phyloP scores from a whole-genome alignment of 2,888 invertebrate genomes.

The Autographa pulchrina region DNA sequence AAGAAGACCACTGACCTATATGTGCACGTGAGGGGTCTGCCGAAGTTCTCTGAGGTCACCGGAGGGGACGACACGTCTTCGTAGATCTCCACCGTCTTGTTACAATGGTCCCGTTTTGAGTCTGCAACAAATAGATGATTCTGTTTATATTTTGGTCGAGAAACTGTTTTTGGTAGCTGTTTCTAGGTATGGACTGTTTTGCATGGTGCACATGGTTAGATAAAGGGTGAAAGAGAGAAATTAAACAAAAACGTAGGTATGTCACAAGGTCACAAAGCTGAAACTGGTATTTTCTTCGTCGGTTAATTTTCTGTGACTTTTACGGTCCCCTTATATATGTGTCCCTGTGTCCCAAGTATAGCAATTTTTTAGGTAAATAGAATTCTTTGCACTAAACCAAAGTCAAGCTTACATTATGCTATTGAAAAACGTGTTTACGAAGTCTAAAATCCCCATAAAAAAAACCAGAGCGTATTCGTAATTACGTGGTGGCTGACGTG shows the following conservation, averaged over 20 bases:
- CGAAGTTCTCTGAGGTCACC: slow-evolving; percentile 94
- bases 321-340: too few relatives aligned
- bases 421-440: slow-evolving; percentile 23
- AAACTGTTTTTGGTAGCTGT: not conserved
- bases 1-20: slow-evolving; percentile 86
- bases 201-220: not conserved
- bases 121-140: slow-evolving; percentile 78
- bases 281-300: too few relatives aligned
- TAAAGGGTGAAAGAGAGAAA: too few relatives aligned
- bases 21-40: slow-evolving; percentile 96
- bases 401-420: slow-evolving; percentile 8
- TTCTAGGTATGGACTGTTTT: too few relatives aligned
- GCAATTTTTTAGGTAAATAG: too few relatives aligned
- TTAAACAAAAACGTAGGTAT: too few relatives aligned
- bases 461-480: slow-evolving; percentile 37
- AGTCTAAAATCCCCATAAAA: slow-evolving; percentile 35
- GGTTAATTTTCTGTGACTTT: too few relatives aligned
- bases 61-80: slow-evolving; percentile 97
- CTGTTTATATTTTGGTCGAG: not conserved
- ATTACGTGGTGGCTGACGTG: slow-evolving; percentile 32
- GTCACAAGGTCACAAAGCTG: too few relatives aligned
- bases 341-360: too few relatives aligned
- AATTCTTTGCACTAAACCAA: not conserved
- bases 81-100: slow-evolving; percentile 98
- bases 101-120: slow-evolving; percentile 95